Conservation (phyloP, 2,113 vertebrate genomes). For the Columbina picui region DNA sequence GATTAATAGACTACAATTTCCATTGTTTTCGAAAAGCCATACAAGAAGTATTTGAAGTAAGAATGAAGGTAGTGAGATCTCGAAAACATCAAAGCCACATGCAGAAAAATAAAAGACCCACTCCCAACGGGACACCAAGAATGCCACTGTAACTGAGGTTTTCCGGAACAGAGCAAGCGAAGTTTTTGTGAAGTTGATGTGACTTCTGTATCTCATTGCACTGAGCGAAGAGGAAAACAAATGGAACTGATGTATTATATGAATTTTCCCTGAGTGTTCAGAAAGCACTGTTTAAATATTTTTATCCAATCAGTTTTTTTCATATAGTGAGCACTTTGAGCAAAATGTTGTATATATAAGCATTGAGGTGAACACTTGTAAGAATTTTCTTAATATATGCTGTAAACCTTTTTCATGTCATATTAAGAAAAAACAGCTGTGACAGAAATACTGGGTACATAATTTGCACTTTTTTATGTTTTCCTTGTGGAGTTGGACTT, state of each 20-base stretch:
- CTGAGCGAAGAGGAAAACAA: conserved; percentile 51
- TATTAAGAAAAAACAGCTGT: conserved; percentile 69
- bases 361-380: conserved; percentile 72
- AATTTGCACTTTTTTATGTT: conserved; percentile 80
- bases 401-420: conserved; percentile 74
- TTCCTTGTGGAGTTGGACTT: conserved; percentile 76
- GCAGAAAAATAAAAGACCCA: conserved; percentile 82
- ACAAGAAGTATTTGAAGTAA: conserved; percentile 94
- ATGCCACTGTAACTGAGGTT: conserved; percentile 68
- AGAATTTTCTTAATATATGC: conserved; percentile 73
- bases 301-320: conserved; percentile 70
- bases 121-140: conserved; percentile 80
- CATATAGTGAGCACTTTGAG: conserved; percentile 78
- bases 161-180: conserved; percentile 6
- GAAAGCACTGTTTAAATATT: conserved; percentile 71
- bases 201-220: conserved; percentile 57
- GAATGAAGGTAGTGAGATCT: conserved; percentile 88
- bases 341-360: conserved; percentile 76
- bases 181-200: neutral
- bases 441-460: conserved; percentile 74
- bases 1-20: conserved; percentile 97
- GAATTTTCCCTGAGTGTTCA: conserved; percentile 40
- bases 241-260: conserved; percentile 35
- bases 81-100: conserved; percentile 87
- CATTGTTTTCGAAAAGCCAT: conserved; percentile 96